phyloP scores from a whole-genome alignment of 2,888 invertebrate genomes.

The Aproaerema taeniolella region DNA sequence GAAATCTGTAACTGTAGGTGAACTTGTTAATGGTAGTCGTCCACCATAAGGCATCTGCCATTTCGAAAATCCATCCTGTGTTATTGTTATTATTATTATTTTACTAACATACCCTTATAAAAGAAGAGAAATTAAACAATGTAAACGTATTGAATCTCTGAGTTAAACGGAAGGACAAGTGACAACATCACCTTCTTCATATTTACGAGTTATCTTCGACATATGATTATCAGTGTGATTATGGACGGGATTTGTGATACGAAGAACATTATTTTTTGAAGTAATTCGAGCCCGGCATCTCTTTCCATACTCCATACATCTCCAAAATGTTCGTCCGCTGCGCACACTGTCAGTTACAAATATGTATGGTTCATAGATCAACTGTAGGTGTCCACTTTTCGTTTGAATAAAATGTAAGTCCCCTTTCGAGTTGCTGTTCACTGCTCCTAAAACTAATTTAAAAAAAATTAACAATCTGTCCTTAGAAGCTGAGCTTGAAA shows the following conservation, averaged over 20 bases:
- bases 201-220: slow-evolving; percentile 60
- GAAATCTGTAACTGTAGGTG: no score
- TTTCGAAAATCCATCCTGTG: no score
- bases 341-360: slow-evolving; percentile 72
- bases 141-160: no score
- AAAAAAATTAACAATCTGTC: no score
- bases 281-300: slow-evolving; percentile 70
- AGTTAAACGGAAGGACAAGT: slow-evolving; percentile 58
- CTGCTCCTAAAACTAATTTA: slow-evolving; percentile 53
- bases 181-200: slow-evolving; percentile 65
- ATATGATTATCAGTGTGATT: slow-evolving; percentile 63
- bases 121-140: no score
- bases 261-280: slow-evolving; percentile 63
- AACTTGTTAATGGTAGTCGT: no score
- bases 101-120: no score
- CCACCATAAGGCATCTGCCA: no score
- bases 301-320: slow-evolving; percentile 70
- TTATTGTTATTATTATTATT: no score
- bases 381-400: slow-evolving; percentile 67
- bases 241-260: slow-evolving; percentile 66
- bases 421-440: slow-evolving; percentile 48
- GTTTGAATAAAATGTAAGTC: slow-evolving; percentile 71
- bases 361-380: slow-evolving; percentile 68
- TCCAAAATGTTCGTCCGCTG: slow-evolving; percentile 70
- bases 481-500: no score